Percentiles rank a stretch among this genome's conserved stretches.
These are phyloP conservation scores for Urocitellus parryii DNA, from an alignment of 2,113 vertebrate genomes.

Conservation along the genomic window DNA sequence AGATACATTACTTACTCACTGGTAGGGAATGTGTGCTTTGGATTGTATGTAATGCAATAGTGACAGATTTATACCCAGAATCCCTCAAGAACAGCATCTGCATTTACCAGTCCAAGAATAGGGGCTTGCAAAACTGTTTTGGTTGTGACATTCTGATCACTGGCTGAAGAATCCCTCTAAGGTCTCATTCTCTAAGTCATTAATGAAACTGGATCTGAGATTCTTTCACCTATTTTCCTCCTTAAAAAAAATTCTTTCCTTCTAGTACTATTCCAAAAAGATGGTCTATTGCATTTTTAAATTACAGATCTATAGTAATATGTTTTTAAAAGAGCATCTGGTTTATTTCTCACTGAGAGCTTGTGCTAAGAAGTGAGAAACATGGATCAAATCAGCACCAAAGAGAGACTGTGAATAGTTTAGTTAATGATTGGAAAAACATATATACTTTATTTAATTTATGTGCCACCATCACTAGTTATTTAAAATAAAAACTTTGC, in stretches of 20 bases:
- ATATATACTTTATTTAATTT: constrained; percentile 40
- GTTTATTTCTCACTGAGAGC: constrained; percentile 63
- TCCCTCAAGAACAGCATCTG: not conserved
- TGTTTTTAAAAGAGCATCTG: constrained; percentile 76
- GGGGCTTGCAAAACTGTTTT: not conserved
- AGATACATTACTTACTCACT: not conserved
- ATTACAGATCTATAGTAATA: constrained; percentile 59
- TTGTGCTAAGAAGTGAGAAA: constrained; percentile 64
- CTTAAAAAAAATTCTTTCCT: constrained; percentile 36
- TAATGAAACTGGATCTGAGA: not conserved
- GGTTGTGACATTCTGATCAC: not conserved
- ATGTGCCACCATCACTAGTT: not conserved
- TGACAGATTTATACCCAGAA: constrained; percentile 31
- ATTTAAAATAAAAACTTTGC: constrained; percentile 21
- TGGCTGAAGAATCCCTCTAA: not conserved
- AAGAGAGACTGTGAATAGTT: constrained; percentile 67
- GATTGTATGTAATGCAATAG: not conserved
- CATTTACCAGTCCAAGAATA: not conserved
- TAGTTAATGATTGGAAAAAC: constrained; percentile 48
- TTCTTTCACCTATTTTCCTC: not conserved
- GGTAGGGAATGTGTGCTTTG: not conserved
- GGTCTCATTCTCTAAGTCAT: not conserved
- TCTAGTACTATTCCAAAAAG: not conserved
- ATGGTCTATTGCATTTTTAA: constrained; percentile 27
- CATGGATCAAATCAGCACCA: constrained; percentile 50